Conservation (phyloP, 2,888 invertebrate species). For the Rhingia campestris region DNA sequence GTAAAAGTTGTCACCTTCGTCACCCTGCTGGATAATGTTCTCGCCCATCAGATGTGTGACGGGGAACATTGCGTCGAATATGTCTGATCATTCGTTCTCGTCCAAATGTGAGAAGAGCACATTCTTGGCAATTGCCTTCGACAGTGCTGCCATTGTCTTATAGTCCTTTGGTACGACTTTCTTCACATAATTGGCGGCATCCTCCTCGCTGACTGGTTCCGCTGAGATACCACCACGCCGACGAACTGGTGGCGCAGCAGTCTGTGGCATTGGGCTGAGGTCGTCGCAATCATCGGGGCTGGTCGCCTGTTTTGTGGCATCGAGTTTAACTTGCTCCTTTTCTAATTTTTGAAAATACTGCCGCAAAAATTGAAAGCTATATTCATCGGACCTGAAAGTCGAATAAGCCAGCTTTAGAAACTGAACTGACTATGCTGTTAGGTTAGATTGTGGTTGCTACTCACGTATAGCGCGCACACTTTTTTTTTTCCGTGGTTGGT, state of each 20-base stretch:
- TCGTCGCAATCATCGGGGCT: slow-evolving; percentile 95
- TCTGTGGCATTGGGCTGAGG: slow-evolving; percentile 91
- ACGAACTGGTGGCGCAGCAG: slow-evolving; percentile 90
- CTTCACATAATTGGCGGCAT: slow-evolving; percentile 99
- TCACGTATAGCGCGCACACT: no score
- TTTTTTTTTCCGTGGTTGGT: no score
- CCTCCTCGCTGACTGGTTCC: slow-evolving; percentile 98
- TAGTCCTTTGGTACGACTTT: slow-evolving; percentile 99
- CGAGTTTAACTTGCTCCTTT: slow-evolving; percentile 94
- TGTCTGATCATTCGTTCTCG: slow-evolving; percentile 97
- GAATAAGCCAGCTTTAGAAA: no score
- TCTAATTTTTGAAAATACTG: no score
- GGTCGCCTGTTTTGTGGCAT: slow-evolving; percentile 91
- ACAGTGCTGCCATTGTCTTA: slow-evolving; percentile 98
- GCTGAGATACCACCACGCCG: slow-evolving; percentile 98
- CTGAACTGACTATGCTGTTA: no score
- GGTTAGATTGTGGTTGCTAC: no score
- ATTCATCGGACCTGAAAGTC: no score
- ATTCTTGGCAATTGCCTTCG: slow-evolving; percentile 98
- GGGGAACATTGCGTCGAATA: slow-evolving; percentile 99
- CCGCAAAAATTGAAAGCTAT: no score
- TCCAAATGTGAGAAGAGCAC: slow-evolving; percentile 99
- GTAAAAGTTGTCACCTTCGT: slow-evolving; percentile 99
- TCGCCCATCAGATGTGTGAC: slow-evolving; percentile 97
- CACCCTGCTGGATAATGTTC: slow-evolving; percentile 97